Evolutionary conservation across 1,140 invertebrate genomes (phyloP).

Genomic region (Vanessa atalanta): DNA sequence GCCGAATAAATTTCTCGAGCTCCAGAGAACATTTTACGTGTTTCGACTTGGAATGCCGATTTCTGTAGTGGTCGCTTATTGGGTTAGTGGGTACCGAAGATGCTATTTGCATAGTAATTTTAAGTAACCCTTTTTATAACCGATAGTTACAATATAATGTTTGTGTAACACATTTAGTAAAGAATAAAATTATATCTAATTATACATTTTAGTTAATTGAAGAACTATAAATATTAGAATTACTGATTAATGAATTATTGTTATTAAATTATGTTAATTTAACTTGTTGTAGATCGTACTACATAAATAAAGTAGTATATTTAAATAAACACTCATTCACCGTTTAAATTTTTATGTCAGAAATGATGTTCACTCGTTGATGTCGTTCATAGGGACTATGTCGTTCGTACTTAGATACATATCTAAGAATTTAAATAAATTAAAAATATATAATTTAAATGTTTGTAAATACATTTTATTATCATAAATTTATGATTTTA

Average conservation of each 20-base stretch:
- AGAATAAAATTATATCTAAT: background rate
- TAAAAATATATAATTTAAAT: too few species aligned
- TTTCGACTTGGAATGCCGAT: slow-evolving; percentile 48
- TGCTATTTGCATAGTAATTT: slow-evolving; percentile 36
- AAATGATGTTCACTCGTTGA: slow-evolving; percentile 18
- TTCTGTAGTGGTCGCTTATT: slow-evolving; percentile 38
- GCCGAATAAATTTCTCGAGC: slow-evolving; percentile 64
- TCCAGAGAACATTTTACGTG: slow-evolving; percentile 55
- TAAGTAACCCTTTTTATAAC: slow-evolving; percentile 15
- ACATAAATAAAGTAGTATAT: too few species aligned
- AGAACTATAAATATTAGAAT: too few species aligned
- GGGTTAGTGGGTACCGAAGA: slow-evolving; percentile 39
- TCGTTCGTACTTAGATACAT: background rate
- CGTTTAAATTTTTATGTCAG: background rate
- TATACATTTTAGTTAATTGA: too few species aligned
- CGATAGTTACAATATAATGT: background rate
- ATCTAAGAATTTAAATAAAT: too few species aligned
- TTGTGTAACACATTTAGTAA: background rate
- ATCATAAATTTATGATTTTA: too few species aligned
- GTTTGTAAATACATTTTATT: too few species aligned
- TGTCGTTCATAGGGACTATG: slow-evolving; percentile 10
- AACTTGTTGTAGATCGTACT: too few species aligned
- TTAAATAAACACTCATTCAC: too few species aligned
- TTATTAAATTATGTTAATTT: too few species aligned
- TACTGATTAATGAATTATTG: too few species aligned